Evolutionary conservation across 2,888 invertebrate genomes (phyloP).

Genomic region (Ophioninae sp.): DNA sequence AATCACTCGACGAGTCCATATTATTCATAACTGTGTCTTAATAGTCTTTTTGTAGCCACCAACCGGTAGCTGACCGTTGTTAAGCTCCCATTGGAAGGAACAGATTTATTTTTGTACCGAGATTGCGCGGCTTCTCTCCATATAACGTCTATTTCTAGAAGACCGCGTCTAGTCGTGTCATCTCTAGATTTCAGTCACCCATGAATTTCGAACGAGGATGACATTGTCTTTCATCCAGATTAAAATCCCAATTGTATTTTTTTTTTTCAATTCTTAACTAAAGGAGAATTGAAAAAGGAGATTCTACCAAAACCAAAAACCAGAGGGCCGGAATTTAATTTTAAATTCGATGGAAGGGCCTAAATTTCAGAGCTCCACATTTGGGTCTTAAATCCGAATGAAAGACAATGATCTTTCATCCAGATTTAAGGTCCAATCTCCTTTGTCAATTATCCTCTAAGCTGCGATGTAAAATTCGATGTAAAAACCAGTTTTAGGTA

Average conservation of each 20-base stretch:
- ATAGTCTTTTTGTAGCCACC: constrained; percentile 39
- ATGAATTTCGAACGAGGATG: constrained; percentile 62
- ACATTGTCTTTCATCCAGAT: constrained; percentile 42
- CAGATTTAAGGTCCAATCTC: too few relatives aligned
- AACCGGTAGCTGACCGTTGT: constrained; percentile 39
- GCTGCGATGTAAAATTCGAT: neutral
- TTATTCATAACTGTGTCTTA: constrained; percentile 2
- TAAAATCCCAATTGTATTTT: neutral
- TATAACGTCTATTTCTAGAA: constrained; percentile 76
- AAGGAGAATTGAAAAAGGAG: too few relatives aligned
- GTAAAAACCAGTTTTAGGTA: neutral
- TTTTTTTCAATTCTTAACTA: too few relatives aligned
- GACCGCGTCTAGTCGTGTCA: constrained; percentile 66
- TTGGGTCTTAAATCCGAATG: too few relatives aligned
- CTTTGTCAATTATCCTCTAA: neutral
- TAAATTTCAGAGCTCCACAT: too few relatives aligned
- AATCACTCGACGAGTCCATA: neutral
- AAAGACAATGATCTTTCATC: too few relatives aligned
- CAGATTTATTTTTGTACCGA: constrained; percentile 77
- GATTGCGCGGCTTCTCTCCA: constrained; percentile 70
- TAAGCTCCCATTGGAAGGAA: constrained; percentile 70
- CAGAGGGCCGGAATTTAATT: too few relatives aligned
- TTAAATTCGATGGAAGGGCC: too few relatives aligned
- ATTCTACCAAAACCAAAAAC: too few relatives aligned
- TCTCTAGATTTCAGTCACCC: constrained; percentile 70